Percentiles rank a stretch among this genome's conserved stretches.
phyloP scores from a whole-genome alignment of 1,140 invertebrate species.

The Drosophila prosaltans region DNA sequence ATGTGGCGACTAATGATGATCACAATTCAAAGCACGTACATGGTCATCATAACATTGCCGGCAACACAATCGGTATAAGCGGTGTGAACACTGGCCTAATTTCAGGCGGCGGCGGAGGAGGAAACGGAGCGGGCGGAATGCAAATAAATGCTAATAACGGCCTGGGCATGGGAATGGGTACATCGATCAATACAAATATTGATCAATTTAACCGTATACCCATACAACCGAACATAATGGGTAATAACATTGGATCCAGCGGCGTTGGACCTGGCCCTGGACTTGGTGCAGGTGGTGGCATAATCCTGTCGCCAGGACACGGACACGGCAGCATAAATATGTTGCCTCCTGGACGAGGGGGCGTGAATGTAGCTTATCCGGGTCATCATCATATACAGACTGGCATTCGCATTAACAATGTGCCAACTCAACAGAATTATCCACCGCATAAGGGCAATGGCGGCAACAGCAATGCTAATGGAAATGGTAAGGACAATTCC shows the following conservation, averaged over 20 bases:
- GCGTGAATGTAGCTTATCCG: slow-evolving; percentile 60
- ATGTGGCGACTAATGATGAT: slow-evolving; percentile 37
- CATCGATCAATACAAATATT: slow-evolving; percentile 79
- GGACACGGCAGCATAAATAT: slow-evolving; percentile 78
- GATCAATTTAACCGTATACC: slow-evolving; percentile 81
- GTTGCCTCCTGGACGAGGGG: slow-evolving; percentile 59
- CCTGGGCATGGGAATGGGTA: slow-evolving; percentile 46
- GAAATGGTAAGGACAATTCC: slow-evolving; percentile 54
- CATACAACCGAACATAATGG: slow-evolving; percentile 68
- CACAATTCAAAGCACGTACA: slow-evolving; percentile 32
- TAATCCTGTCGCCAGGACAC: slow-evolving; percentile 63
- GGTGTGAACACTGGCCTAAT: slow-evolving; percentile 43
- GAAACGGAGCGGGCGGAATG: slow-evolving; percentile 24
- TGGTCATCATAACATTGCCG: slow-evolving; percentile 41
- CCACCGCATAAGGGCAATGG: slow-evolving; percentile 63
- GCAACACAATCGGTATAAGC: slow-evolving; percentile 55
- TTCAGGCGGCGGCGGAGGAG: slow-evolving; percentile 13
- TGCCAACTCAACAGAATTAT: slow-evolving; percentile 74
- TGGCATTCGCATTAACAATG: slow-evolving; percentile 82
- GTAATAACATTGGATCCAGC: slow-evolving; percentile 52
- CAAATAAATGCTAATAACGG: slow-evolving; percentile 50
- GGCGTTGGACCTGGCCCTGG: slow-evolving; percentile 28
- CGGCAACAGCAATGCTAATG: slow-evolving; percentile 60
- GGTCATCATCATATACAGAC: slow-evolving; percentile 75
- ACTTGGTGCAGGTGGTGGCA: slow-evolving; percentile 44